phyloP scores from a whole-genome alignment of 1,140 invertebrate genomes.

The Rhopalosiphum padi region DNA sequence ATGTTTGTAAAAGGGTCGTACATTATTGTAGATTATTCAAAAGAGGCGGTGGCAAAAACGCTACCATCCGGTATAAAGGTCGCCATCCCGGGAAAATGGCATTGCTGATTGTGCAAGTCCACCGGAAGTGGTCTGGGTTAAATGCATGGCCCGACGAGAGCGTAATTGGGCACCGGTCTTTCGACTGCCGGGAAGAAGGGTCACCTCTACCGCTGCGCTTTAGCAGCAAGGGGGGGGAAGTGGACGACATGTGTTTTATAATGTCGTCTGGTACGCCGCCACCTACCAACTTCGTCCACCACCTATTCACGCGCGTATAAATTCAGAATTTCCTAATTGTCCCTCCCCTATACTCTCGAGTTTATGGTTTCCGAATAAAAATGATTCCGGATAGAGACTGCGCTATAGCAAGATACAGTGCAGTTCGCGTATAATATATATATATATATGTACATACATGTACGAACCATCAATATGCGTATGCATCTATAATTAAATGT shows the following conservation, averaged over 20 bases:
- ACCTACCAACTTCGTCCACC: neutral
- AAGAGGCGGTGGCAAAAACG: neutral
- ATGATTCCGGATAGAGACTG: neutral
- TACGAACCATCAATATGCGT: neutral
- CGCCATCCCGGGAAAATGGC: neutral
- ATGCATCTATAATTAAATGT: neutral
- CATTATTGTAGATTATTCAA: neutral
- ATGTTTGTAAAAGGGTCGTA: slow-evolving; percentile 1
- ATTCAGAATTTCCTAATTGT: neutral
- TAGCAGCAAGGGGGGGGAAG: neutral
- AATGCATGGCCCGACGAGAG: neutral
- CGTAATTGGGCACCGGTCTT: slow-evolving; percentile 43
- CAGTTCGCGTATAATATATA: neutral
- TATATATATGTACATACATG: neutral
- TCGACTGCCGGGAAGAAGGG: neutral
- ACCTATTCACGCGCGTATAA: neutral
- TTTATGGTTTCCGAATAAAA: slow-evolving; percentile 29
- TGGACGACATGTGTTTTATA: slow-evolving; percentile 43
- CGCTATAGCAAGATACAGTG: neutral
- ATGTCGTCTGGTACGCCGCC: slow-evolving; percentile 6
- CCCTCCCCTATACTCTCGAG: neutral
- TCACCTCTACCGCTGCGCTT: neutral
- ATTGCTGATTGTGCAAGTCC: slow-evolving; percentile 28
- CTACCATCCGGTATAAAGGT: slow-evolving; percentile 6
- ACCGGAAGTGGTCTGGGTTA: slow-evolving; percentile 21